These are phyloP conservation scores for Agriopis leucophaearia DNA, from an alignment of 2,888 invertebrate genomes.

Conservation along the genomic window DNA sequence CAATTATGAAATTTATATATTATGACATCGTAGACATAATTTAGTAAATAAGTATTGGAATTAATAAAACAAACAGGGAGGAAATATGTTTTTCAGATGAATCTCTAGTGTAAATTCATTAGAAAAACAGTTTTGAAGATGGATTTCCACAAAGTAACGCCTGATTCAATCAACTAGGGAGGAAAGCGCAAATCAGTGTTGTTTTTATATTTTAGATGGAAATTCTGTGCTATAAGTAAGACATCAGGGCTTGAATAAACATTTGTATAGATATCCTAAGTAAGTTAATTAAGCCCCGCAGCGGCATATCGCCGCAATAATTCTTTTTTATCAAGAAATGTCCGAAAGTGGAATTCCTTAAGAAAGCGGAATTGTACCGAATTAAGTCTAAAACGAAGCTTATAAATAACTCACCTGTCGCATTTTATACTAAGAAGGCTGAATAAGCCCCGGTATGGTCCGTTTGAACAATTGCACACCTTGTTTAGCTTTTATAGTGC, in stretches of 20 bases:
- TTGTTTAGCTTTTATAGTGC: constrained; percentile 6
- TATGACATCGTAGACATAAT: no score
- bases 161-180: no score
- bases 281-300: constrained; percentile 23
- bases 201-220: no score
- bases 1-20: no score
- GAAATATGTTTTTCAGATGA: no score
- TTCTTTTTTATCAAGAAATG: constrained; percentile 40
- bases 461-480: constrained; percentile 22
- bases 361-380: constrained; percentile 26
- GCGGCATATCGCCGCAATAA: constrained; percentile 29
- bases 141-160: no score
- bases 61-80: no score
- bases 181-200: no score
- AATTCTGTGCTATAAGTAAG: neutral
- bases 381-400: constrained; percentile 26
- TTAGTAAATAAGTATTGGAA: no score
- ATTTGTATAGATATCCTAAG: constrained; percentile 4
- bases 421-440: constrained; percentile 19
- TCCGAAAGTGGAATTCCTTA: constrained; percentile 29
- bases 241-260: neutral
- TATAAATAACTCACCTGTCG: constrained; percentile 29
- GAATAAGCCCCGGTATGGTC: constrained; percentile 25
- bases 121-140: no score
- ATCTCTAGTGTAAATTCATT: no score